Evolutionary conservation across 2,113 vertebrate species (phyloP), one percentile per base, ranked within the genome.

Genomic region (Tinamus guttatus): DNA sequence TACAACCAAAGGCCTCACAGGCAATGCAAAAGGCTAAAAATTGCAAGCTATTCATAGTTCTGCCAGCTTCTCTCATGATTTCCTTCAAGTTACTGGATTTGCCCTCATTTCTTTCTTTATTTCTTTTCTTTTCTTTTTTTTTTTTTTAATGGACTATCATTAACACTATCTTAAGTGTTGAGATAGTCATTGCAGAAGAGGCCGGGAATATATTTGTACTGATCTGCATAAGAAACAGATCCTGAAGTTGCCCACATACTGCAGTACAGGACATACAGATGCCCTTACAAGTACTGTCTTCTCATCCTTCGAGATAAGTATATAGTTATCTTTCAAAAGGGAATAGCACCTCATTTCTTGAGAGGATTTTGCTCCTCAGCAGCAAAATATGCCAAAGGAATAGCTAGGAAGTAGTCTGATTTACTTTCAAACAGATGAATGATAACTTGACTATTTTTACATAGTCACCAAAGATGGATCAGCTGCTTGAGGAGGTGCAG

Each of bases 361-460:
- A 79, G n/a, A 71, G 22, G 34, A 56, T 82, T 92, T 90, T 64
- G 59, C 41, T 90, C 84, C 79, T 92, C 75, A 88, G 14, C 36
- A 80, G 62, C 43, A 76, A 3, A 79, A 15, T 58, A 82, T n/a
- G 87, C 70, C n/a, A 91, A 91, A 95, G 32, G 63, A 87, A 92
- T 30, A 81, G 16, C 81, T 52, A 79, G 54, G 28, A 30, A 54
- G 52, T 8, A 52, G 51, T 52, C 24, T 52, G 74, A 91, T 94
- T 89, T 89, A 52, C 36, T 38, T 71, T 18, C 24, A 71, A 20
- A 30, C 12, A 52, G 49, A 38, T 71, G 49, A 71, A 25, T 27
- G 25, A 52, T 43, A 69, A 63, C 63, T 67, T 41, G 27, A 83
- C 73, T 84, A 88, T 85, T 92, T 97, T 94, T 87, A 77, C n/a